phyloP scores from a whole-genome alignment of 1,140 invertebrate genomes.

The Episyrphus balteatus region DNA sequence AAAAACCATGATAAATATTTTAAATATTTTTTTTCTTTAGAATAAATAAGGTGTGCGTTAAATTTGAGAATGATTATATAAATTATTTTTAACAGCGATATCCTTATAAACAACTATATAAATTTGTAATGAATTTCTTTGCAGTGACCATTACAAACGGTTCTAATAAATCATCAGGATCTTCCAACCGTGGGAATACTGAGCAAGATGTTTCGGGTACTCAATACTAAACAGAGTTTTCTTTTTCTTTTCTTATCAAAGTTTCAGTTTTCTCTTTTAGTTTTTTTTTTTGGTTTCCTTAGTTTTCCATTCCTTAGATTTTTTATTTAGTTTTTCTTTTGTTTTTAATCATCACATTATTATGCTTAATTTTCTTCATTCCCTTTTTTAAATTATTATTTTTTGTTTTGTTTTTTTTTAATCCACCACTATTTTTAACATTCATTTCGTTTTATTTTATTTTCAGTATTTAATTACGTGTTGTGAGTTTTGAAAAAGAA shows the following conservation, averaged over 20 bases:
- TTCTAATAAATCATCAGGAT: slow-evolving; percentile 8
- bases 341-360: neutral
- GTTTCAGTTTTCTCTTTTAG: too few species aligned
- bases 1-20: too few species aligned
- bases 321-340: neutral
- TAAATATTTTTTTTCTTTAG: too few species aligned
- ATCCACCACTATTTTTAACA: neutral
- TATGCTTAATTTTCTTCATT: neutral
- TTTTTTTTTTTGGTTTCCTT: too few species aligned
- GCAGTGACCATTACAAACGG: slow-evolving; percentile 8
- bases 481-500: neutral
- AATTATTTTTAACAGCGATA: too few species aligned
- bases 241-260: too few species aligned
- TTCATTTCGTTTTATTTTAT: neutral
- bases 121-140: neutral
- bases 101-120: too few species aligned
- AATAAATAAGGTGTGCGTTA: too few species aligned
- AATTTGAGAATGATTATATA: too few species aligned
- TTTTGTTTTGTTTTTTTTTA: too few species aligned
- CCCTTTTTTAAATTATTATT: neutral
- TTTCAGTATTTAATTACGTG: slow-evolving; percentile 3
- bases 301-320: too few species aligned
- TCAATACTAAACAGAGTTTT: neutral
- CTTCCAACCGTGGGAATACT: slow-evolving; percentile 6
- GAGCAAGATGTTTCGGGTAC: slow-evolving; percentile 7